Conservation (phyloP, 2,113 vertebrate genomes). For the Sylvia atricapilla region DNA sequence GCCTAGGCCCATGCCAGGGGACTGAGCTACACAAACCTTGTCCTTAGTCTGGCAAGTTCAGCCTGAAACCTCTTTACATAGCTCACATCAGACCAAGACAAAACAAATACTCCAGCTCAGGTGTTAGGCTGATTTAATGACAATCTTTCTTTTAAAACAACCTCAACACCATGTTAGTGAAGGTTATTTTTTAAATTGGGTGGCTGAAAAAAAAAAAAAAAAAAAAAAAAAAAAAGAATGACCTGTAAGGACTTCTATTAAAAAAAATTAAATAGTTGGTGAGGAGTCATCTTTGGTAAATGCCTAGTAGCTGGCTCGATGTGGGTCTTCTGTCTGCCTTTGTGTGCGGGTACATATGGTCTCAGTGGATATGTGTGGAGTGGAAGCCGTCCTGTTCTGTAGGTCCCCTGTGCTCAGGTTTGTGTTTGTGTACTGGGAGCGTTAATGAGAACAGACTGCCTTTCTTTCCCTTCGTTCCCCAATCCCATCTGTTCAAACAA, state of each 20-base stretch:
- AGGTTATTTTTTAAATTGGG: slow-evolving; percentile 27
- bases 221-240: background rate
- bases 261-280: slow-evolving; percentile 26
- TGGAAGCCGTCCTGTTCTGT: slow-evolving; percentile 66
- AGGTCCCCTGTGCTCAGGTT: slow-evolving; percentile 75
- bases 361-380: slow-evolving; percentile 60
- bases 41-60: background rate
- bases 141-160: background rate
- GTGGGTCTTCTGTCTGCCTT: slow-evolving; percentile 53
- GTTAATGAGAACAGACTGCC: slow-evolving; percentile 83
- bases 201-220: background rate
- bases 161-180: background rate
- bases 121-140: background rate
- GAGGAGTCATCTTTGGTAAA: slow-evolving; percentile 46
- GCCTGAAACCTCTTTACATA: background rate
- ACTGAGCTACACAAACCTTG: background rate
- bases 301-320: slow-evolving; percentile 16
- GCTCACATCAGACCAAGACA: background rate
- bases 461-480: slow-evolving; percentile 76
- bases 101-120: background rate
- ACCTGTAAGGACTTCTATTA: background rate
- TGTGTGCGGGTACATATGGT: slow-evolving; percentile 60
- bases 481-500: slow-evolving; percentile 85
- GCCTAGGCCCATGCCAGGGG: background rate
- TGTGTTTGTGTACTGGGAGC: slow-evolving; percentile 79